A percentile compares a stretch with the other conserved stretches of the same genome.
phyloP scores from a whole-genome alignment of 2,113 vertebrate genomes.

The Grammomys surdaster region DNA sequence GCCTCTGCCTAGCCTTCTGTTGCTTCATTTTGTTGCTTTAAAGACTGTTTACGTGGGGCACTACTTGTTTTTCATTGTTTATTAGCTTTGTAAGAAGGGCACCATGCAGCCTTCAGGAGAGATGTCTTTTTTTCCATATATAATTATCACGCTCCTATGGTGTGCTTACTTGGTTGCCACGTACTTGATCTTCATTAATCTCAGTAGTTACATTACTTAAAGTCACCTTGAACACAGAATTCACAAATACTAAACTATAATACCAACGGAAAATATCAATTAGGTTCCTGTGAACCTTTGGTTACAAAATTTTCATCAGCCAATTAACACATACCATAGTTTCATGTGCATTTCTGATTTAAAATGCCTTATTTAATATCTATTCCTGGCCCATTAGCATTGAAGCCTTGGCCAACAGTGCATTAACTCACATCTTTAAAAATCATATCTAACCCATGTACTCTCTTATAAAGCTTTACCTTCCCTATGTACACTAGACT shows the following conservation, averaged over 20 bases:
- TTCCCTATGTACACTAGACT: background rate
- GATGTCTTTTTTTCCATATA: background rate
- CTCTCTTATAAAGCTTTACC: background rate
- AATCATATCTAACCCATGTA: too few species aligned
- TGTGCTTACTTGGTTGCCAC: background rate
- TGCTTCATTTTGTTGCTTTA: background rate
- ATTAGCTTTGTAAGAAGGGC: background rate
- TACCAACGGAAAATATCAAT: background rate
- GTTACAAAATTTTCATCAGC: slow-evolving; percentile 15
- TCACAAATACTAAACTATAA: background rate
- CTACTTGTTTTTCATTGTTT: background rate
- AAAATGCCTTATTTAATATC: background rate
- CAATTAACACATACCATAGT: background rate
- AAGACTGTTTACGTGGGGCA: background rate
- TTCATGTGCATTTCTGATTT: background rate
- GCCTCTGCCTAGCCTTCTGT: background rate
- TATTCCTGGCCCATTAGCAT: background rate
- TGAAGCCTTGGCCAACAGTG: background rate
- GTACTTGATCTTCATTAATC: background rate
- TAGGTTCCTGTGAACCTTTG: slow-evolving; percentile 41
- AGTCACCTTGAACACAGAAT: background rate
- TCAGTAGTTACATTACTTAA: background rate
- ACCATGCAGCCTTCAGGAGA: background rate
- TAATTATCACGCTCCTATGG: background rate
- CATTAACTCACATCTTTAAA: background rate